phyloP scores from a whole-genome alignment of 2,888 invertebrate genomes.

The Phrixothrix hirtus region DNA sequence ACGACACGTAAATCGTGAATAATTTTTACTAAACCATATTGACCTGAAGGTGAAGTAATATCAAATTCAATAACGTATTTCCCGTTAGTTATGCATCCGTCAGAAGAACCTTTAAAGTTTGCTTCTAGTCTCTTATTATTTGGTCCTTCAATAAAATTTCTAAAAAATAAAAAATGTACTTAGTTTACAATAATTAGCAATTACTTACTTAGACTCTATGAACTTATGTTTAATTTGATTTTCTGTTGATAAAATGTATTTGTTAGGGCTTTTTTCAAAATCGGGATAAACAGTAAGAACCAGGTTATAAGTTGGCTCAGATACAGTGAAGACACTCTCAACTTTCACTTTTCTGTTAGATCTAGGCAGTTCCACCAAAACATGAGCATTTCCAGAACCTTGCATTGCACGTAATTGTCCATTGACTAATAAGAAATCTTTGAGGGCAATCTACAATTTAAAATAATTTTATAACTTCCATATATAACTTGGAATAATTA shows the following conservation, averaged over 20 bases:
- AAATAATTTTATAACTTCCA: conserved; percentile 27
- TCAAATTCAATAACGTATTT: conserved; percentile 57
- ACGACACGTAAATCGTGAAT: conserved; percentile 46
- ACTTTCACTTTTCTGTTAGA: conserved; percentile 65
- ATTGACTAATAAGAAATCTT: conserved; percentile 64
- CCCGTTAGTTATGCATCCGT: conserved; percentile 56
- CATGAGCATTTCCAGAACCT: conserved; percentile 66
- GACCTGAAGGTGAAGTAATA: conserved; percentile 58
- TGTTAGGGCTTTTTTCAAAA: conserved; percentile 70
- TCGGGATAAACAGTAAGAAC: conserved; percentile 69
- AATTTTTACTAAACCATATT: conserved; percentile 54
- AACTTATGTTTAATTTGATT: conserved; percentile 60
- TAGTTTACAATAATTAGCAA: conserved; percentile 3
- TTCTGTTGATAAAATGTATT: conserved; percentile 67
- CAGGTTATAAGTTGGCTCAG: conserved; percentile 64
- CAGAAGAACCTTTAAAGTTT: conserved; percentile 11
- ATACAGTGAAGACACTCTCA: conserved; percentile 65
- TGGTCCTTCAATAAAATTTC: conserved; percentile 59
- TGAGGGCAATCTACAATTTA: conserved; percentile 52
- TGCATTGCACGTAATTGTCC: conserved; percentile 67
- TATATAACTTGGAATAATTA: too few species aligned
- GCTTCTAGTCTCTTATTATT: conserved; percentile 54
- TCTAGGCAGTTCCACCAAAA: conserved; percentile 64
- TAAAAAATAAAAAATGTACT: conserved; percentile 37
- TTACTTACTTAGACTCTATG: conserved; percentile 66